Percentiles rank a stretch among this genome's conserved stretches.
phyloP scores from a whole-genome alignment of 2,113 vertebrate genomes.

The Caranx ignobilis region DNA sequence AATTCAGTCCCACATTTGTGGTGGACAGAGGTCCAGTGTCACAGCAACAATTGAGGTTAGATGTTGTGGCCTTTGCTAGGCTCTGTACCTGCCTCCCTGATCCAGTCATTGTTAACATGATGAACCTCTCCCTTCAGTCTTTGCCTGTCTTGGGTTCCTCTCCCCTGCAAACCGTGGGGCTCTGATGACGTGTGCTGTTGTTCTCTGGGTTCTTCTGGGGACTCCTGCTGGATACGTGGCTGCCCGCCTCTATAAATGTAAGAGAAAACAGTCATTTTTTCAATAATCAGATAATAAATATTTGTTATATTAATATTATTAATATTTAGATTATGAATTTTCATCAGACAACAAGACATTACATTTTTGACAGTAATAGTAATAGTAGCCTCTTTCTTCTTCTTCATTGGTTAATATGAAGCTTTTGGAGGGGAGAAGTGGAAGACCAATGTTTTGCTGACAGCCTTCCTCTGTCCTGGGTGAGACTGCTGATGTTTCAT shows the following conservation, averaged over 20 bases:
- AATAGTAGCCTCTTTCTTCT: background rate
- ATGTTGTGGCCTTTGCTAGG: too few relatives aligned
- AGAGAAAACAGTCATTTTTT: conserved; percentile 74
- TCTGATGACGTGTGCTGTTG: conserved; percentile 95
- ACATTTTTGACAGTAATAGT: background rate
- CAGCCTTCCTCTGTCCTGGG: conserved; percentile 84
- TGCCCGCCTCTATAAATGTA: conserved; percentile 96
- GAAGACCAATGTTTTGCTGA: conserved; percentile 86
- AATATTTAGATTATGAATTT: background rate
- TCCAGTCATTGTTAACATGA: too few relatives aligned
- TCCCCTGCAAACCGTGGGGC: conserved; percentile 95
- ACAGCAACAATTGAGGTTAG: too few relatives aligned
- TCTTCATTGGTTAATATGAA: conserved; percentile 61
- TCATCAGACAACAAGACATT: background rate
- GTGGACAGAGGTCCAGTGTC: too few relatives aligned
- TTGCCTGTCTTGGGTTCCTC: conserved; percentile 94
- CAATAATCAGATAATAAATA: too few relatives aligned
- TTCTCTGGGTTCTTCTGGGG: conserved; percentile 94
- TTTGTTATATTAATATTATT: background rate
- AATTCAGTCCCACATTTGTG: too few relatives aligned
- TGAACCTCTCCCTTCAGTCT: conserved; percentile 81
- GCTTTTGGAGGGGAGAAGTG: conserved; percentile 86
- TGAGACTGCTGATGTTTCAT: conserved; percentile 29
- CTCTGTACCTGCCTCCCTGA: too few relatives aligned
- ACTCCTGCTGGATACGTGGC: conserved; percentile 95